Evolutionary conservation across 2,113 vertebrate genomes (phyloP).

Genomic region (Gobiocypris rarus): DNA sequence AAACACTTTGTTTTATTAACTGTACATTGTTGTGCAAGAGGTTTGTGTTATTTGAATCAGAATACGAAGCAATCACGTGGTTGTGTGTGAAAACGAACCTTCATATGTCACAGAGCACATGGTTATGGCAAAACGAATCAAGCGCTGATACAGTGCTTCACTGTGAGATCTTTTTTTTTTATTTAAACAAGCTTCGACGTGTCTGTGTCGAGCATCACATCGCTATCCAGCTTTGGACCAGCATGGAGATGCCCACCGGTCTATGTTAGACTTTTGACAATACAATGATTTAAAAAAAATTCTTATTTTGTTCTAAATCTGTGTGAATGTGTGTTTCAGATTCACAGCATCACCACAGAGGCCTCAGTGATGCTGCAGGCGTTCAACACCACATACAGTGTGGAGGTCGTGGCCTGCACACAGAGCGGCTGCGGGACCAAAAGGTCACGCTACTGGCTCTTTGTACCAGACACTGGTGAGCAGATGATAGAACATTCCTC

Average conservation of each 20-base stretch:
- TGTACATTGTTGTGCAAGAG: too few relatives aligned
- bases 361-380: constrained; percentile 66
- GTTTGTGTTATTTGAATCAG: too few relatives aligned
- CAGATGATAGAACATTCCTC: not conserved
- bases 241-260: not conserved
- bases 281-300: not conserved
- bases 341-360: constrained; percentile 66
- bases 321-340: constrained; percentile 59
- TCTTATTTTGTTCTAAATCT: not conserved
- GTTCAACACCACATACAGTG: constrained; percentile 83
- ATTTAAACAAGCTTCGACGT: too few relatives aligned
- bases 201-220: too few relatives aligned
- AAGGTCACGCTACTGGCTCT: constrained; percentile 77
- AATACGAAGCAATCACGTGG: too few relatives aligned
- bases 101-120: too few relatives aligned
- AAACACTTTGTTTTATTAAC: too few relatives aligned
- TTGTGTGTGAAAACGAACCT: too few relatives aligned
- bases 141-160: too few relatives aligned
- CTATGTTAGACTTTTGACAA: not conserved
- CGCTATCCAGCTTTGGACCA: too few relatives aligned
- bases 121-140: too few relatives aligned
- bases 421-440: constrained; percentile 84
- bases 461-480: constrained; percentile 83
- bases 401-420: constrained; percentile 86
- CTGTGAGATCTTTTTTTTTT: too few relatives aligned